Evolutionary conservation across 2,888 invertebrate species (phyloP).

Genomic region (Rotaria sp.): DNA sequence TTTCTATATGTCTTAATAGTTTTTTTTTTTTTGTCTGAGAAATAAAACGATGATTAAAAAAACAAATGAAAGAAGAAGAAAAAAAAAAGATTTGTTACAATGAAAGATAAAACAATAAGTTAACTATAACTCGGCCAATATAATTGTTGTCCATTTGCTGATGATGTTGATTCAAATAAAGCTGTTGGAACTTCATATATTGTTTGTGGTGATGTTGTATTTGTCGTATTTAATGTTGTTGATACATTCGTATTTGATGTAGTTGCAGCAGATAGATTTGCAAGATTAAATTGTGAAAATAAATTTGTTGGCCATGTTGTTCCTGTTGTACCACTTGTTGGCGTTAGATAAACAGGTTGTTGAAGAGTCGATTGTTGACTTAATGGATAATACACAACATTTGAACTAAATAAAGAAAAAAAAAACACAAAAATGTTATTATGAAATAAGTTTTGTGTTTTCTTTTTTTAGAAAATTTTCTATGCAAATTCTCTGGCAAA

Average conservation of each 20-base stretch:
- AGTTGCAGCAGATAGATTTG: neutral
- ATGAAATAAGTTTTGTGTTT: no score
- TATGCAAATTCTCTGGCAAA: neutral
- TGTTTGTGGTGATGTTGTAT: neutral
- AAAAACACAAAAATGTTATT: neutral
- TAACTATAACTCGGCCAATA: neutral
- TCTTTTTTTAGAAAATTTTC: neutral
- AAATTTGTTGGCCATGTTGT: neutral
- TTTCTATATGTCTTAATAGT: neutral
- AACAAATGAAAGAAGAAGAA: neutral
- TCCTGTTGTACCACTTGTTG: neutral
- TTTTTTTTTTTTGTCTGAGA: neutral
- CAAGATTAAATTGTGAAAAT: slow-evolving; percentile 7
- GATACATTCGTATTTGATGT: neutral
- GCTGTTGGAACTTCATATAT: neutral
- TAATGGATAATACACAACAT: slow-evolving; percentile 1
- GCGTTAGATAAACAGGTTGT: neutral
- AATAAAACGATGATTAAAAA: neutral
- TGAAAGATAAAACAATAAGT: neutral
- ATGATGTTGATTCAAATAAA: slow-evolving; percentile 10
- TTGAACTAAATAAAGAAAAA: neutral
- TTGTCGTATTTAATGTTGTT: neutral
- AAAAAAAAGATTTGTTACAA: neutral
- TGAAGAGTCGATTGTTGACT: neutral
- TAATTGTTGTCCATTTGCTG: neutral